Evolutionary conservation across 1,140 invertebrate genomes (phyloP).

Genomic region (Tetraneura akinire): DNA sequence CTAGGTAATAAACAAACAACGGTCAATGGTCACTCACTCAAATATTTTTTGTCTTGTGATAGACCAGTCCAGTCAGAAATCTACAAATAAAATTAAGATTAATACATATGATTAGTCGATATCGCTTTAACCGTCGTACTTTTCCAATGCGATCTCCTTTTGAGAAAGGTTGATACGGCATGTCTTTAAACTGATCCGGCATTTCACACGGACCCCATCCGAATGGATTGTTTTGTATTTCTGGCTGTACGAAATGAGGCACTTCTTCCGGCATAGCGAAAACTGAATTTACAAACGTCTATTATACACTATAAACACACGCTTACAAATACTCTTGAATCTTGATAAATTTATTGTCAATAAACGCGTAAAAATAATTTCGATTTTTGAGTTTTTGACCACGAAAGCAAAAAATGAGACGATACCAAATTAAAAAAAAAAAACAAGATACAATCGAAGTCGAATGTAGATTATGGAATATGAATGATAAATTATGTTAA

Average conservation of each 20-base stretch:
- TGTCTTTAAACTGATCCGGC: conserved; percentile 93
- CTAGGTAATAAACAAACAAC: neutral
- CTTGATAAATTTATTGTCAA: too few relatives aligned
- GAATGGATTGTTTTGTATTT: conserved; percentile 83
- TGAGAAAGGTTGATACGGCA: conserved; percentile 97
- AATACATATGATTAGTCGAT: conserved; percentile 20
- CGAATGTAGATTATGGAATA: too few relatives aligned
- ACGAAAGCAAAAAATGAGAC: conserved; percentile 30
- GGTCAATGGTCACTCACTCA: conserved; percentile 70
- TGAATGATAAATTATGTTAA: conserved; percentile 13
- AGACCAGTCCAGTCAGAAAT: conserved; percentile 97
- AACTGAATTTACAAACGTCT: neutral
- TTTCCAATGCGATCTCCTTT: conserved; percentile 96
- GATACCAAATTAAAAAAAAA: neutral
- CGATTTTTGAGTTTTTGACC: neutral
- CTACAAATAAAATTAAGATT: conserved; percentile 60
- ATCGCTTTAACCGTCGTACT: conserved; percentile 60
- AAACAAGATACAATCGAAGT: neutral
- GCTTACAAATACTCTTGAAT: neutral
- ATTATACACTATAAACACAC: neutral
- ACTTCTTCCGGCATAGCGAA: conserved; percentile 42
- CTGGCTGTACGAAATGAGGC: conserved; percentile 67
- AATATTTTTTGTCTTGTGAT: conserved; percentile 93
- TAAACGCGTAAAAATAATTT: neutral
- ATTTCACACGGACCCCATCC: conserved; percentile 96